Conservation (phyloP, 2,113 vertebrate species). For the Rhegmatorhina hoffmannsi region DNA sequence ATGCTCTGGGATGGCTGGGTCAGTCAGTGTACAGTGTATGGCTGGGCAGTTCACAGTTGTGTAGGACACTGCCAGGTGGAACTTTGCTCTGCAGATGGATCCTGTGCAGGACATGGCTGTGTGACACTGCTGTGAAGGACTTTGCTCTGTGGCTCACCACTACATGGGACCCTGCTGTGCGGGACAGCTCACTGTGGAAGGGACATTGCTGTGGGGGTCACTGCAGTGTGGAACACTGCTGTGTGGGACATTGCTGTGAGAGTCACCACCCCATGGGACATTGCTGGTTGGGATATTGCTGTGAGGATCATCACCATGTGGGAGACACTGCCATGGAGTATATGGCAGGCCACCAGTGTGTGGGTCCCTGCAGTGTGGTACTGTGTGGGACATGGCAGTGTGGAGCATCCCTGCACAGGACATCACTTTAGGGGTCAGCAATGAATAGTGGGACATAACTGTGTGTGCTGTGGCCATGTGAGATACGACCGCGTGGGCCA, state of each 20-base stretch:
- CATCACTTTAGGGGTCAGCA: not conserved
- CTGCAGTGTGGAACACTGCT: too few species aligned
- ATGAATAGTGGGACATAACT: not conserved
- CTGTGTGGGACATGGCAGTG: not conserved
- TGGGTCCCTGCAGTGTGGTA: not conserved
- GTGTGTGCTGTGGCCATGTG: not conserved
- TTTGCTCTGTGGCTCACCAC: not conserved
- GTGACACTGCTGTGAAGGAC: too few species aligned
- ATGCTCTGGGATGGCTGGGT: not conserved
- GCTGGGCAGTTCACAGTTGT: not conserved
- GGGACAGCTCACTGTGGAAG: accelerated
- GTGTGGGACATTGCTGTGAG: not conserved
- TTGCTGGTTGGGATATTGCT: not conserved
- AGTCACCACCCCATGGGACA: not conserved
- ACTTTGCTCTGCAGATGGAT: accelerated
- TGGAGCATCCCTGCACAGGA: not conserved
- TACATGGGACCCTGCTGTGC: not conserved
- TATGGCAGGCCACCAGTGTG: accelerated
- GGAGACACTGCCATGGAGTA: not conserved
- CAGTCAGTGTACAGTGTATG: not conserved
- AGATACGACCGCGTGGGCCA: not conserved
- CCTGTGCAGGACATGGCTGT: not conserved
- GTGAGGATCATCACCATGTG: too few species aligned
- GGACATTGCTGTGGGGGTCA: not conserved
- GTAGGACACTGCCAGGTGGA: not conserved